A percentile compares a stretch with the other conserved stretches of the same genome.
Conservation (phyloP, 2,113 vertebrate genomes). For the Microtus pennsylvanicus region DNA sequence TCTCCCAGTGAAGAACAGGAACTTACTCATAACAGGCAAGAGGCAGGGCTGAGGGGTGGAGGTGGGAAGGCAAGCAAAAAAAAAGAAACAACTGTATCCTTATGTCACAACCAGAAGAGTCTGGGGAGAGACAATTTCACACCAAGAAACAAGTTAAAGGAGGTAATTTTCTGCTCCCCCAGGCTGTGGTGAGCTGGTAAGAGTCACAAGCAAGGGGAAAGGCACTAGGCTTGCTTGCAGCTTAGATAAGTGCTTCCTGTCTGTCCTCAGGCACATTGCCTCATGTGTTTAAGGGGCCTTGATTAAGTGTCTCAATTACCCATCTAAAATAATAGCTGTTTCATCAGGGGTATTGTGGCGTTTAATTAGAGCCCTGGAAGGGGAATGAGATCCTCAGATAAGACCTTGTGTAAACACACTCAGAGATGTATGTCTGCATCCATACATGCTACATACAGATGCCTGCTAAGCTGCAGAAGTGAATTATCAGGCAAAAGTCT, state of each 20-base stretch:
- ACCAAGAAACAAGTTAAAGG: constrained; percentile 6
- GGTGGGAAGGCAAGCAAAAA: background rate
- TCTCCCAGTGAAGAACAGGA: background rate
- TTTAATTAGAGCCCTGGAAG: constrained; percentile 73
- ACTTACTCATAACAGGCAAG: background rate
- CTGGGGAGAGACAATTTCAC: constrained; percentile 22
- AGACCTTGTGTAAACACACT: constrained; percentile 65
- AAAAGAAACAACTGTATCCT: background rate
- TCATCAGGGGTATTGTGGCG: constrained; percentile 59
- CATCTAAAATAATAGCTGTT: constrained; percentile 75
- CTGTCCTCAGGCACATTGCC: constrained; percentile 73
- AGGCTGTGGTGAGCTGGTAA: constrained; percentile 40
- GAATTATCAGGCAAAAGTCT: background rate
- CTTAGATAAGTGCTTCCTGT: constrained; percentile 71
- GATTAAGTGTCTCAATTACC: constrained; percentile 75
- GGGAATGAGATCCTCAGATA: constrained; percentile 78
- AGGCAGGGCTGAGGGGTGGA: background rate
- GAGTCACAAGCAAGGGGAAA: constrained; percentile 27
- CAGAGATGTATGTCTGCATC: constrained; percentile 18
- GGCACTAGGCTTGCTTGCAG: constrained; percentile 6
- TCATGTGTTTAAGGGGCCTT: constrained; percentile 64
- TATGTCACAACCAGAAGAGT: background rate
- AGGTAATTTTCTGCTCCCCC: constrained; percentile 70
- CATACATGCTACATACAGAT: background rate
- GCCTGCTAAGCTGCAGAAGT: background rate